phyloP scores from a whole-genome alignment of 2,797 vertebrate genomes.

The Rhyacichthys aspro region DNA sequence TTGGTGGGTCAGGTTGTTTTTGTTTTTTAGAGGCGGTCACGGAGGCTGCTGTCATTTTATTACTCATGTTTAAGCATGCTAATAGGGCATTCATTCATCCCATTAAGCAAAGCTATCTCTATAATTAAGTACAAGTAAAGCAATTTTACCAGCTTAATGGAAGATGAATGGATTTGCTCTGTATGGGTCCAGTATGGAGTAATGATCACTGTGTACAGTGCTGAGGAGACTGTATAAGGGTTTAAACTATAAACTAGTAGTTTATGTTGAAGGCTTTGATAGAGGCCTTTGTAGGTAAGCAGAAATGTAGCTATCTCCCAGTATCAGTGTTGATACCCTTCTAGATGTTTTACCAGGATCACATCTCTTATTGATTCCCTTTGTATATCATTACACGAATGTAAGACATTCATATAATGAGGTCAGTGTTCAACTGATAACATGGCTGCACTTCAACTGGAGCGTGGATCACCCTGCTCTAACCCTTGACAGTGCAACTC shows the following conservation, averaged over 20 bases:
- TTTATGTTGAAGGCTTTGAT: neutral
- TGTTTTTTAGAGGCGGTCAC: conserved; percentile 7
- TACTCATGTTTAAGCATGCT: conserved; percentile 29
- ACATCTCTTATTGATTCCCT: conserved; percentile 26
- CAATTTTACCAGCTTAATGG: conserved; percentile 34
- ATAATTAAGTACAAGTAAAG: conserved; percentile 46
- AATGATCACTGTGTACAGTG: neutral
- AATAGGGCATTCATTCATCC: conserved; percentile 39
- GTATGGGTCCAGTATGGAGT: conserved; percentile 7
- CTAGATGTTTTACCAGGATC: conserved; percentile 1
- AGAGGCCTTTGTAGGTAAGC: no score
- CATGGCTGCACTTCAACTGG: conserved; percentile 24
- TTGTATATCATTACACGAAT: conserved; percentile 38
- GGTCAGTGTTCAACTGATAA: conserved; percentile 29
- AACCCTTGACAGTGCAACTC: conserved; percentile 28
- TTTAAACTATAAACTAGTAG: no score
- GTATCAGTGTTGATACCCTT: neutral
- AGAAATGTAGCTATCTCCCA: no score
- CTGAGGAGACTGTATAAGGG: neutral
- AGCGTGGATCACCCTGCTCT: conserved; percentile 28
- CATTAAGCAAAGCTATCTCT: conserved; percentile 37
- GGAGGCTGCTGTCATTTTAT: conserved; percentile 26
- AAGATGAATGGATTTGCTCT: conserved; percentile 31
- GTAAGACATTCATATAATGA: conserved; percentile 17
- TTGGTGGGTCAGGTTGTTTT: neutral